These are phyloP conservation scores for Thrips palmi DNA, from an alignment of 1,140 invertebrate genomes.

Conservation along the genomic window DNA sequence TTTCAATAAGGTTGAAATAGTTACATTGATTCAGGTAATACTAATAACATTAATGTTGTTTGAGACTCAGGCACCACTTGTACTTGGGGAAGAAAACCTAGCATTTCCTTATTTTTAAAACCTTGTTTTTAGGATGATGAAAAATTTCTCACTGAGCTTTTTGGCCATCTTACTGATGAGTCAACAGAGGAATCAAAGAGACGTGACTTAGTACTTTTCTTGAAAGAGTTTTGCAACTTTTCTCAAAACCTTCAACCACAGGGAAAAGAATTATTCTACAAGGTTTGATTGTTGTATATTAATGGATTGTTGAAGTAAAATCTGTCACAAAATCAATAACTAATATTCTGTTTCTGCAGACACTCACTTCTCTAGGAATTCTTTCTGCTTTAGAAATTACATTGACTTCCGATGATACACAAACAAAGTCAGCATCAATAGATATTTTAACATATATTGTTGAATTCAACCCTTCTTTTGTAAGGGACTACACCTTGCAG, in stretches of 20 bases:
- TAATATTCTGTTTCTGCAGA: slow-evolving; percentile 30
- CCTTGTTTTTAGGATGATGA: slow-evolving; percentile 66
- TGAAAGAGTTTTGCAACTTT: slow-evolving; percentile 99
- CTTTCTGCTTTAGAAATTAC: slow-evolving; percentile 88
- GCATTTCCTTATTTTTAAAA: slow-evolving; percentile 10
- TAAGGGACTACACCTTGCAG: slow-evolving; percentile 89
- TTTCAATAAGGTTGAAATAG: slow-evolving; percentile 99
- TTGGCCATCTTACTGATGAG: slow-evolving; percentile 80
- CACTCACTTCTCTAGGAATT: slow-evolving; percentile 81
- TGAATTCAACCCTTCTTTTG: slow-evolving; percentile 93
- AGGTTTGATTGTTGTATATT: slow-evolving; percentile 27
- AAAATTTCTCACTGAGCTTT: slow-evolving; percentile 85
- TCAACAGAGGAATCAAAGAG: slow-evolving; percentile 67
- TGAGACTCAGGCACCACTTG: too few species aligned
- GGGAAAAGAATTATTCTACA: slow-evolving; percentile 93
- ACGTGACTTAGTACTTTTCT: slow-evolving; percentile 87
- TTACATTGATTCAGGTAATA: slow-evolving; percentile 77
- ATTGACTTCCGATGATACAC: slow-evolving; percentile 75
- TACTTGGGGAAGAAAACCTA: too few species aligned
- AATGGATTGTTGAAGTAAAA: not conserved
- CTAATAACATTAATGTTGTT: too few species aligned
- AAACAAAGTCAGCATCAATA: slow-evolving; percentile 89
- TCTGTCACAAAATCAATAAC: not conserved
- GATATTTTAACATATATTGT: slow-evolving; percentile 97
- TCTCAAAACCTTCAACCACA: slow-evolving; percentile 94